Conservation (phyloP, 2,797 vertebrate species). For the Sebastes minor region DNA sequence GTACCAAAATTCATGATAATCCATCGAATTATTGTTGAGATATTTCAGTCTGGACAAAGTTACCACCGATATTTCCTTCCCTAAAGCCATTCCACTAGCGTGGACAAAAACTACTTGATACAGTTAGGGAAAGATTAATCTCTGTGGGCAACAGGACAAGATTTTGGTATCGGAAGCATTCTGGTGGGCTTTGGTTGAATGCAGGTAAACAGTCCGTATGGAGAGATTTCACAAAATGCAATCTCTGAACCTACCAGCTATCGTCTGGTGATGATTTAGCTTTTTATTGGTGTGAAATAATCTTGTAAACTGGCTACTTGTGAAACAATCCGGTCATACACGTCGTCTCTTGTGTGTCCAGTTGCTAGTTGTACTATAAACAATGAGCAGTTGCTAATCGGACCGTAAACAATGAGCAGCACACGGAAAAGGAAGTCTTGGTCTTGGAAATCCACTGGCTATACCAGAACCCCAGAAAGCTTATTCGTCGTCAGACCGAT, state of each 20-base stretch:
- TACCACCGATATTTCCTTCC: not conserved
- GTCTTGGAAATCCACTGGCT: too few relatives aligned
- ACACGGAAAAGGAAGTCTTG: too few relatives aligned
- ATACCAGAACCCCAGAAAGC: too few relatives aligned
- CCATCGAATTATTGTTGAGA: not conserved
- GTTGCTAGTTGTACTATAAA: too few relatives aligned
- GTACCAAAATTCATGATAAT: not conserved
- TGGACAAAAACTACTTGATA: not conserved
- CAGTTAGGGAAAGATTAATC: not conserved
- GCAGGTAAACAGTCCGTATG: too few relatives aligned
- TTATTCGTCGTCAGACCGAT: too few relatives aligned
- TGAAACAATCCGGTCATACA: too few relatives aligned
- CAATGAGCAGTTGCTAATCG: too few relatives aligned
- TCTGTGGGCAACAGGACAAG: not conserved
- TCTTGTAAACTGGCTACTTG: not conserved
- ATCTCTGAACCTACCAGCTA: not conserved
- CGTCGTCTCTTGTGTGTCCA: rapidly evolving
- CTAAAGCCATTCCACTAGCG: not conserved
- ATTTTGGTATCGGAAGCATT: not conserved
- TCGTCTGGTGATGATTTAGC: not conserved
- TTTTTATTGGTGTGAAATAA: not conserved
- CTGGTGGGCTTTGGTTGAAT: not conserved
- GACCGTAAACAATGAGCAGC: too few relatives aligned
- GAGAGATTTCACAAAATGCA: not conserved
- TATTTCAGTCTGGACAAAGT: not conserved